Evolutionary conservation across 2,797 vertebrate species (phyloP), one percentile per base, ranked within the genome.

Genomic region (Pseudotriccus pelzelni): DNA sequence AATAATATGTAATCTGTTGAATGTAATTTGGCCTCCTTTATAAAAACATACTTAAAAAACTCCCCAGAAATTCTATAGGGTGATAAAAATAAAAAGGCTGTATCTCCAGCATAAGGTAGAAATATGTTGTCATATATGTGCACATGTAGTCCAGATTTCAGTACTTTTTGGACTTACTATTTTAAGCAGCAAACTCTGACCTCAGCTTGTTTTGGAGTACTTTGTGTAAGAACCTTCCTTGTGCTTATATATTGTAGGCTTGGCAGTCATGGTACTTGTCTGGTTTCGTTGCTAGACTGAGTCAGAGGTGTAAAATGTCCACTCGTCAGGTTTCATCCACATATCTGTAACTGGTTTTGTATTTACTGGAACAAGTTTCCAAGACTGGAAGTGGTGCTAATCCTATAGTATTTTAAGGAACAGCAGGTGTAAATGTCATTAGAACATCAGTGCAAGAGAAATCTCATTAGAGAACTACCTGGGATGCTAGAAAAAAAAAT

Each of bases 281-380:
- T 94, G 78, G 90, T 93, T 96, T 95, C 18, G 27, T 72, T 95
- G 53, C 46, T 94, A 78, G 53, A 50, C 75, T 93, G 89, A 87
- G 62, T 94, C 93, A 95, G 92, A 93, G 64, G 27, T 77, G 62
- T 78, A 85, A 89, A 86, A 88, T 66, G 32, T 72, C 69, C 58
- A 62, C 36, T 89, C 7, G 4, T 86, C 94, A 87, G 53, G 68
- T 81, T 62, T 91, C 53, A 47, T 83, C 39, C 59, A 58, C n/a
- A 5, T 60, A 66, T 39, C 49, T 89, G 10, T 91, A 80, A 72
- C 74, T 91, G 73, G 27, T 47, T 90, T 82, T 78, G 18, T 47
- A 14, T 36, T 87, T 88, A 90, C 20, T 84, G 73, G 60, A 89
- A 50, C 30, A 83, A 18, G 46, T 80, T 92, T 90, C n/a, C 81